Percentiles rank a stretch among this genome's conserved stretches.
These are phyloP conservation scores for Campoplex capitator DNA, from an alignment of 2,888 invertebrate genomes.

Conservation along the genomic window DNA sequence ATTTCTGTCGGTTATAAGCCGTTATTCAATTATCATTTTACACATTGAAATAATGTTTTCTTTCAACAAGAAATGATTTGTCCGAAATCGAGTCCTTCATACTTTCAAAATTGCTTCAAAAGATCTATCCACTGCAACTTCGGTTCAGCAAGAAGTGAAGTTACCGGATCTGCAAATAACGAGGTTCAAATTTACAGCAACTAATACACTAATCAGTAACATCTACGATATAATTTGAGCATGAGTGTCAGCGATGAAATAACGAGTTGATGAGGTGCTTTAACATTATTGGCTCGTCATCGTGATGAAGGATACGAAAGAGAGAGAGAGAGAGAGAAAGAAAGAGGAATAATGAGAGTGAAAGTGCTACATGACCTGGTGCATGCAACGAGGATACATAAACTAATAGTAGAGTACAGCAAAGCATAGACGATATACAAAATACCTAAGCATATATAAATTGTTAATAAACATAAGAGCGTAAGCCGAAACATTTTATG, in stretches of 20 bases:
- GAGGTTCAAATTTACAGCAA: not conserved
- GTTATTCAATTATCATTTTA: not conserved
- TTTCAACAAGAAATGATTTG: no score
- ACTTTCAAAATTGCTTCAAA: no score
- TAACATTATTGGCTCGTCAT: slow-evolving; percentile 48
- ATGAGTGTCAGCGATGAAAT: slow-evolving; percentile 27
- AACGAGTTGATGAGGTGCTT: slow-evolving; percentile 56
- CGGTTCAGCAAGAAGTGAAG: not conserved
- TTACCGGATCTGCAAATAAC: not conserved
- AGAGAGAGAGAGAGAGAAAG: slow-evolving; percentile 9
- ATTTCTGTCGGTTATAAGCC: not conserved
- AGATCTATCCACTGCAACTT: not conserved
- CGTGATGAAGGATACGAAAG: slow-evolving; percentile 18
- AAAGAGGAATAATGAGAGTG: slow-evolving; percentile 14
- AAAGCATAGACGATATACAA: slow-evolving; percentile 9
- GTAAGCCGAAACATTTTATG: not conserved
- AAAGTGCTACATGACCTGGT: slow-evolving; percentile 12
- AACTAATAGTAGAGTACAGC: slow-evolving; percentile 43
- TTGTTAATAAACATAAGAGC: slow-evolving; percentile 1
- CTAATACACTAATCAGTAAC: not conserved
- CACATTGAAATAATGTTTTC: not conserved
- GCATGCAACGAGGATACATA: slow-evolving; percentile 36
- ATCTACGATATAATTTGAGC: not conserved
- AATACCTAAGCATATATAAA: slow-evolving; percentile 13
- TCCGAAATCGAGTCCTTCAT: no score